Percentiles rank a stretch among this genome's conserved stretches.
These are phyloP conservation scores for Sitta carolinensis DNA, from an alignment of 2,797 vertebrate species.

Conservation along the genomic window DNA sequence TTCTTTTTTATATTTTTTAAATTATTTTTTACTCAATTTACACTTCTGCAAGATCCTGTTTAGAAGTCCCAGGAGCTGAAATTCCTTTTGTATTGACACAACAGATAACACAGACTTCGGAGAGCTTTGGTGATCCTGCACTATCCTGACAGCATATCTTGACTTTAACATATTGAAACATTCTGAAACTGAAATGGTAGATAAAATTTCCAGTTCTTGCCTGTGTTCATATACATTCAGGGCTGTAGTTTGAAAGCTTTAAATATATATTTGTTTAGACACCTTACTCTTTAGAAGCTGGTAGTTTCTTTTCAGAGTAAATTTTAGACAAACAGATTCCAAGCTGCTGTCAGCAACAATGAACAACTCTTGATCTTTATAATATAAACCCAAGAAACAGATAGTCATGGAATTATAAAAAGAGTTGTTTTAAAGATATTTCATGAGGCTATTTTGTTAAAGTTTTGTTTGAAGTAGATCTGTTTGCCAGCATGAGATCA, in stretches of 20 bases:
- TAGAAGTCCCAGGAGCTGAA: not conserved
- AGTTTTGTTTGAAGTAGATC: not conserved
- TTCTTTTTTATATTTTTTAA: not conserved
- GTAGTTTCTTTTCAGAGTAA: not conserved
- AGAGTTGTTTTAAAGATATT: not conserved
- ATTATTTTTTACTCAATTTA: not conserved
- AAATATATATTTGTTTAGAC: not conserved
- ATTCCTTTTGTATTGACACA: not conserved
- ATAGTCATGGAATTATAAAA: not conserved
- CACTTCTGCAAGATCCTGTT: not conserved
- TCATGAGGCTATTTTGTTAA: not conserved
- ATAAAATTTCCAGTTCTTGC: not conserved
- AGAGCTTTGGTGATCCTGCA: not conserved
- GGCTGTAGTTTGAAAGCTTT: not conserved
- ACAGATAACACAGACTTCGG: not conserved
- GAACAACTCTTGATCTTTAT: not conserved
- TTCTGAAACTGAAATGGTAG: not conserved
- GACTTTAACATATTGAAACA: not conserved
- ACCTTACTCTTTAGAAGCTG: not conserved
- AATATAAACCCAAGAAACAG: not conserved
- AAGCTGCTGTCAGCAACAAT: not conserved
- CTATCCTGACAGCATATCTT: not conserved
- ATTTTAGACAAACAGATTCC: not conserved
- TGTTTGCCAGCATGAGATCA: not conserved
- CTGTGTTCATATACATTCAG: not conserved